Evolutionary conservation across 2,888 invertebrate genomes (phyloP).

Genomic region (Colostygia pectinataria): DNA sequence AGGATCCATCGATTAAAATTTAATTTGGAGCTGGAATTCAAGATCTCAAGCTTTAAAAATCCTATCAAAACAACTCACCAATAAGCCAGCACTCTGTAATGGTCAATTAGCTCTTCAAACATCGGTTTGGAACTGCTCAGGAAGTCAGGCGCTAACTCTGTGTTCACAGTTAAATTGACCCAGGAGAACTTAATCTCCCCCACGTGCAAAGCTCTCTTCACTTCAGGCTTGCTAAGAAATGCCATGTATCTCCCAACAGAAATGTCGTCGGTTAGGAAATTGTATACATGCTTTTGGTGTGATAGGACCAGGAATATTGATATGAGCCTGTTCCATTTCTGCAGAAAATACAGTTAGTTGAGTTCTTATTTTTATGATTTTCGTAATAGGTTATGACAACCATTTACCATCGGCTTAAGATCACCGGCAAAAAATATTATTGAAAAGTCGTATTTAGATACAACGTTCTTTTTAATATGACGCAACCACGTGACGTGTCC

Average conservation of each 20-base stretch:
- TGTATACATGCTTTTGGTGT: constrained; percentile 66
- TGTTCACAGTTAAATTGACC: constrained; percentile 64
- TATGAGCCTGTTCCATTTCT: constrained; percentile 65
- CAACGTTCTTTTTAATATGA: too few relatives aligned
- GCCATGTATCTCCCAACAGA: constrained; percentile 44
- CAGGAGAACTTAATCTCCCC: constrained; percentile 57
- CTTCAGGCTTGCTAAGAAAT: constrained; percentile 48
- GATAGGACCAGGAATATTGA: constrained; percentile 50
- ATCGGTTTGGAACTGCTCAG: constrained; percentile 56
- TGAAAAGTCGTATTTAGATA: too few relatives aligned
- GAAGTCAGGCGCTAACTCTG: constrained; percentile 58
- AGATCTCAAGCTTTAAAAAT: too few relatives aligned
- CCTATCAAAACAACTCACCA: constrained; percentile 55
- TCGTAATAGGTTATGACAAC: too few relatives aligned
- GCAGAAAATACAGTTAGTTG: constrained; percentile 33
- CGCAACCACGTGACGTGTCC: too few relatives aligned
- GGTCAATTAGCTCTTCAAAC: constrained; percentile 59
- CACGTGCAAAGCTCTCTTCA: constrained; percentile 66
- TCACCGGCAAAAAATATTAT: too few relatives aligned
- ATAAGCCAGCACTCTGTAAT: constrained; percentile 64
- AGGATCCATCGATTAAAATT: too few relatives aligned
- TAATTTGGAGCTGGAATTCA: too few relatives aligned
- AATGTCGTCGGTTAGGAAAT: constrained; percentile 63
- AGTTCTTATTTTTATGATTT: too few relatives aligned
- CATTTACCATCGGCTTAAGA: too few relatives aligned